A percentile compares a stretch with the other conserved stretches of the same genome.
phyloP scores from a whole-genome alignment of 2,113 vertebrate genomes.

The Pomatostomus ruficeps region DNA sequence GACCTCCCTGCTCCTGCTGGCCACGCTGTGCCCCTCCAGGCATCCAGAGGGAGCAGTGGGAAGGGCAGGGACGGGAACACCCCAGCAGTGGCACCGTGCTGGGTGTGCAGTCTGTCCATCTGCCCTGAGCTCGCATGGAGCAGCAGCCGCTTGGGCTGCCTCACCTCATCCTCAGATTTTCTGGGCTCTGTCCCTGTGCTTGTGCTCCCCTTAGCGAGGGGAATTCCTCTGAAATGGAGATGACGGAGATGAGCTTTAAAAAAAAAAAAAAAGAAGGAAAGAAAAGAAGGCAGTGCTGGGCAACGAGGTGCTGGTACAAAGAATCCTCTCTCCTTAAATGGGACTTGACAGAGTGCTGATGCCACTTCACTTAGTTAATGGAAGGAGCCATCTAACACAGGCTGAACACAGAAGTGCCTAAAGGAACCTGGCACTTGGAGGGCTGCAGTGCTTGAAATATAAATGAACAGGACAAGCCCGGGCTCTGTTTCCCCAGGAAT shows the following conservation, averaged over 20 bases:
- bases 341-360: neutral
- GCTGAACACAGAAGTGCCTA: neutral
- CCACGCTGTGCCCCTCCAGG: too few species aligned
- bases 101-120: too few species aligned
- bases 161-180: neutral
- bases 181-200: neutral
- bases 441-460: neutral
- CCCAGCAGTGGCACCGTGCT: neutral
- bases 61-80: too few species aligned
- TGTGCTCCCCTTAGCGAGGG: neutral
- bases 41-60: too few species aligned
- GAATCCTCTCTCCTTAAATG: neutral
- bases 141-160: neutral
- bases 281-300: neutral
- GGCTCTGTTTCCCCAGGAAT: constrained; percentile 22
- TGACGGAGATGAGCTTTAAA: neutral
- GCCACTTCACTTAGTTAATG: neutral
- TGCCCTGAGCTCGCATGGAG: neutral
- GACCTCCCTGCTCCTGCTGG: too few species aligned
- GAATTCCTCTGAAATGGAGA: neutral
- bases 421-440: neutral
- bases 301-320: neutral
- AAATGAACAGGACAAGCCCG: constrained; percentile 3
- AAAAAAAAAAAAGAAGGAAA: neutral
- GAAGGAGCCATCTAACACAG: neutral